phyloP scores from a whole-genome alignment of 2,888 invertebrate genomes.

The Atherix ibis region DNA sequence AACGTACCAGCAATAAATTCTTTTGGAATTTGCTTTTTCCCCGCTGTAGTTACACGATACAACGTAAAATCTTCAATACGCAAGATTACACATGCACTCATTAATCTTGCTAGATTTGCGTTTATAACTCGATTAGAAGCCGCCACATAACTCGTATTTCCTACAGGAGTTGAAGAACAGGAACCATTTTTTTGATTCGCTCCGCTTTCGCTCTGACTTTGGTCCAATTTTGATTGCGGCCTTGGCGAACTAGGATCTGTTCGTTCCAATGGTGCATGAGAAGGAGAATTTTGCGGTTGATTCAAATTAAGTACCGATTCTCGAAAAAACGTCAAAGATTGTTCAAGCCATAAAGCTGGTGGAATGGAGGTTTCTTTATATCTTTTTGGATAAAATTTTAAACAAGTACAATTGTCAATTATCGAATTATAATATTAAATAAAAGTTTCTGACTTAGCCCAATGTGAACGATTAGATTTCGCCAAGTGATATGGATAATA shows the following conservation, averaged over 20 bases:
- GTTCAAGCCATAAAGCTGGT: conserved; percentile 74
- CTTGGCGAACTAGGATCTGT: conserved; percentile 13
- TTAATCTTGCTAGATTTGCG: conserved; percentile 65
- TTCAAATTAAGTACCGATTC: conserved; percentile 58
- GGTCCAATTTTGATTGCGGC: conserved; percentile 15
- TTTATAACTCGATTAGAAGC: conserved; percentile 34
- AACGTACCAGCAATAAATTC: conserved; percentile 59
- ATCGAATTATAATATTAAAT: neutral
- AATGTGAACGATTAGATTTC: conserved; percentile 71
- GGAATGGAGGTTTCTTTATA: conserved; percentile 65
- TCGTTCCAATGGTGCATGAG: conserved; percentile 30
- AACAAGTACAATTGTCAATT: neutral
- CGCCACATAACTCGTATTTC: conserved; percentile 5
- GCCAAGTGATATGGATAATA: conserved; percentile 95
- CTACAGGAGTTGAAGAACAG: conserved; percentile 14
- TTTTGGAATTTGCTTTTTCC: conserved; percentile 57
- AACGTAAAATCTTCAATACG: conserved; percentile 84
- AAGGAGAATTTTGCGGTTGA: conserved; percentile 39
- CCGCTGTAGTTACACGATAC: conserved; percentile 64
- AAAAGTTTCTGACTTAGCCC: conserved; percentile 47
- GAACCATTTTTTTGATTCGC: no score
- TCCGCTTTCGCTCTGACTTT: conserved; percentile 12
- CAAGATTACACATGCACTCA: conserved; percentile 83
- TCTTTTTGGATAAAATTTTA: conserved; percentile 19
- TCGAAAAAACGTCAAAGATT: conserved; percentile 65